Percentiles rank a stretch among this genome's conserved stretches.
phyloP scores from a whole-genome alignment of 2,888 invertebrate genomes.

The Drosophila peninsularis region DNA sequence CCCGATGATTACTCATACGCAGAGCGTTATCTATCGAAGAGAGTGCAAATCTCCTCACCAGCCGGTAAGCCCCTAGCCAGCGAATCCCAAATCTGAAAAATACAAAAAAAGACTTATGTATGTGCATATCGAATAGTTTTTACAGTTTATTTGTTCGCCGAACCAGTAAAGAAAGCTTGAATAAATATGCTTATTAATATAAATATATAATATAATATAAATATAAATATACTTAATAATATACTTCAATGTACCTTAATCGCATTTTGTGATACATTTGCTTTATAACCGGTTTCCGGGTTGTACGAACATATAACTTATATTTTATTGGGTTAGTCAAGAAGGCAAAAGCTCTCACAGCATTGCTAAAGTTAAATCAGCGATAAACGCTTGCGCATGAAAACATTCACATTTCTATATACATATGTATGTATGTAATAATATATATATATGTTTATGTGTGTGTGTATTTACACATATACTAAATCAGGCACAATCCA shows the following conservation, averaged over 20 bases:
- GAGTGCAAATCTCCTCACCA: neutral
- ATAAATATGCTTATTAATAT: neutral
- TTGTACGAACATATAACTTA: neutral
- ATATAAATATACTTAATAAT: neutral
- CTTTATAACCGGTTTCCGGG: conserved; percentile 20
- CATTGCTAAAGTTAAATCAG: neutral
- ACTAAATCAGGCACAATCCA: neutral
- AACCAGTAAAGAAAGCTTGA: neutral
- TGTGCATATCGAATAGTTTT: neutral
- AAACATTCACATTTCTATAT: neutral
- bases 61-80: neutral
- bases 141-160: neutral
- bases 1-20: conserved; percentile 50
- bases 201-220: neutral
- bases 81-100: neutral
- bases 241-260: neutral
- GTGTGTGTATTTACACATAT: neutral
- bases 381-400: conserved; percentile 1
- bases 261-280: too few relatives aligned
- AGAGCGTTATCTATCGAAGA: neutral
- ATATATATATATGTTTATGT: neutral
- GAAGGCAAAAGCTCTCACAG: neutral
- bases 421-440: too few relatives aligned
- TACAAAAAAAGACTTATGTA: neutral
- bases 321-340: neutral